These are phyloP conservation scores for Poeciliopsis retropinna DNA, from an alignment of 2,113 vertebrate species.

Conservation along the genomic window DNA sequence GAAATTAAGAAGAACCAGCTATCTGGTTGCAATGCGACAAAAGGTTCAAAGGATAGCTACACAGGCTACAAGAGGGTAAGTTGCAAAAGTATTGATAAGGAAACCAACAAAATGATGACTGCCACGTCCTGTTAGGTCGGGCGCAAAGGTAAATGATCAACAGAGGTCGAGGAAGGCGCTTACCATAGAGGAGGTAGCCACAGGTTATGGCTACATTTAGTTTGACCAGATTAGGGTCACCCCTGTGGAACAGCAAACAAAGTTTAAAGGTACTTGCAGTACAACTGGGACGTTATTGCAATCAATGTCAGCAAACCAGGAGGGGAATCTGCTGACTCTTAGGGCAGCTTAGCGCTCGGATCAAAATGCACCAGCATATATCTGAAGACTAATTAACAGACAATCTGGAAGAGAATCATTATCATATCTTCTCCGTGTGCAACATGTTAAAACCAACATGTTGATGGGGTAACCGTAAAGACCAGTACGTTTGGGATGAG, in stretches of 20 bases:
- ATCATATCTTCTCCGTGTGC: slow-evolving; percentile 1
- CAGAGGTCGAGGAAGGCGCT: slow-evolving; percentile 24
- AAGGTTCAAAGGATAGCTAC: too few relatives aligned
- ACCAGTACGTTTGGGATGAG: neutral
- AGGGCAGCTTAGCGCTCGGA: neutral
- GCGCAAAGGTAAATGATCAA: slow-evolving; percentile 1
- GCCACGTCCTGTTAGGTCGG: neutral
- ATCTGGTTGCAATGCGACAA: too few relatives aligned
- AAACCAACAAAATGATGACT: neutral
- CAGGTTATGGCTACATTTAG: slow-evolving; percentile 85
- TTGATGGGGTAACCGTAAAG: neutral
- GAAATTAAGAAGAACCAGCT: too few relatives aligned
- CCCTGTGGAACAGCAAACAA: slow-evolving; percentile 75
- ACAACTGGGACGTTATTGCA: neutral
- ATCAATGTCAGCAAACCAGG: neutral
- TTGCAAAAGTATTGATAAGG: neutral
- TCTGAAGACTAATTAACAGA: neutral
- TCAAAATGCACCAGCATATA: neutral
- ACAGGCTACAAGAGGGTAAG: too few relatives aligned
- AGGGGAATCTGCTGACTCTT: neutral
- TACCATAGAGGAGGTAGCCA: slow-evolving; percentile 85
- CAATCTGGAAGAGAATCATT: neutral
- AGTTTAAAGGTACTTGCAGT: slow-evolving; percentile 8
- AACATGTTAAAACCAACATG: slow-evolving; percentile 1
- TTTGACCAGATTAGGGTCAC: slow-evolving; percentile 85